These are phyloP conservation scores for Furcula furcula DNA, from an alignment of 2,888 invertebrate species.

Conservation along the genomic window DNA sequence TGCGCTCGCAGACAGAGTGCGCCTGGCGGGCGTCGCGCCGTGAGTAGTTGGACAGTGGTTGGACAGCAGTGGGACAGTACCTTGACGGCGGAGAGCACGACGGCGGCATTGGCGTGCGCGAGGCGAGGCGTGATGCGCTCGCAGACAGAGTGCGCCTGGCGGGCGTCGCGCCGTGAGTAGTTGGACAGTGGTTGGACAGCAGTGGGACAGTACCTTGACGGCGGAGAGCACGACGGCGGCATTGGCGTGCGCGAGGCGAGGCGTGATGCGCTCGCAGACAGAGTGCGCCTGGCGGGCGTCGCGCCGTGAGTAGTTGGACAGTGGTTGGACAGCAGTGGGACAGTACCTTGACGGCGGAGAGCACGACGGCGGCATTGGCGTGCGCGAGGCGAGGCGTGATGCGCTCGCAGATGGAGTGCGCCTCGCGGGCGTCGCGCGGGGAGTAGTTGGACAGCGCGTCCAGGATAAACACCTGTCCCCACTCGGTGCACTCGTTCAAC, in stretches of 20 bases:
- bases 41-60: constrained; percentile 47
- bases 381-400: constrained; percentile 98
- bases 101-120: constrained; percentile 99
- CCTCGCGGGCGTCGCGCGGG: constrained; percentile 98
- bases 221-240: constrained; percentile 99
- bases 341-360: constrained; percentile 98
- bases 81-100: constrained; percentile 98
- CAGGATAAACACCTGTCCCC: constrained; percentile 99
- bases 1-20: constrained; percentile 96
- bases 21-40: too few species aligned
- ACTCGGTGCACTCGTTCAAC: constrained; percentile 99
- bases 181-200: constrained; percentile 86
- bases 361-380: constrained; percentile 99
- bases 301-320: constrained; percentile 84
- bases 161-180: constrained; percentile 81
- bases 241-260: constrained; percentile 98
- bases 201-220: constrained; percentile 97
- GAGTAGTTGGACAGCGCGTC: constrained; percentile 98
- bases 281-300: constrained; percentile 99
- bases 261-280: constrained; percentile 98
- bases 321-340: constrained; percentile 92
- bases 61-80: constrained; percentile 97
- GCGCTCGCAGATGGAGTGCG: constrained; percentile 98
- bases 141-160: constrained; percentile 99
- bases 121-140: constrained; percentile 98